Percentiles rank a stretch among this genome's conserved stretches.
These are phyloP conservation scores for Dasyurus viverrinus DNA, from an alignment of 2,113 vertebrate species.

Conservation along the genomic window DNA sequence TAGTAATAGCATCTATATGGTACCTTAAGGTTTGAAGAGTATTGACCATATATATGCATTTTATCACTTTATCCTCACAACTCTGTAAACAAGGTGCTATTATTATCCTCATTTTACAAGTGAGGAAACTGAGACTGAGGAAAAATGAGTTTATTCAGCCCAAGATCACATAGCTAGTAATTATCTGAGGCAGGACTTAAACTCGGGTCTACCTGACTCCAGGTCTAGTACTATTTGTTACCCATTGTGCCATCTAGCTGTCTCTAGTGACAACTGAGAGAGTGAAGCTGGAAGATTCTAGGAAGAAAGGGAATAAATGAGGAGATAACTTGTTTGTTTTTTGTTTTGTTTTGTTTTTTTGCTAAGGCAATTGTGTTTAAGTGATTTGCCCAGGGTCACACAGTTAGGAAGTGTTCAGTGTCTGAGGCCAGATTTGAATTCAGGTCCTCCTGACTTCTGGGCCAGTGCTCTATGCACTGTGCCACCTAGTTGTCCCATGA, in stretches of 20 bases:
- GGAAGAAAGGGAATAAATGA: not conserved
- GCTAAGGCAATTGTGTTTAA: too few species aligned
- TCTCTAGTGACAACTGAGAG: not conserved
- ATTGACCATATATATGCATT: not conserved
- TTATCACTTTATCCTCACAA: not conserved
- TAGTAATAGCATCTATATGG: not conserved
- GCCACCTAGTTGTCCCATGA: too few species aligned
- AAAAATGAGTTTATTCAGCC: not conserved
- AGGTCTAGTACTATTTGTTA: not conserved
- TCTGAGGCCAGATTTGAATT: too few species aligned
- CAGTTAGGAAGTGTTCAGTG: too few species aligned
- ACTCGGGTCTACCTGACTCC: not conserved
- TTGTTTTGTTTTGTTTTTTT: too few species aligned
- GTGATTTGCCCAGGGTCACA: too few species aligned
- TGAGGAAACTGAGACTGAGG: not conserved
- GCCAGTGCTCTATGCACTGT: too few species aligned
- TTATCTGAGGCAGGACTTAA: not conserved
- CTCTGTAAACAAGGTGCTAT: not conserved
- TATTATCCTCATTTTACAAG: not conserved
- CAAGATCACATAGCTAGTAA: not conserved
- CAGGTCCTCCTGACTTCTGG: too few species aligned
- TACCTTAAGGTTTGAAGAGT: not conserved
- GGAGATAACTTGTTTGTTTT: not conserved
- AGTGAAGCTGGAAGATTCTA: not conserved
- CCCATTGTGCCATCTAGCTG: not conserved